Evolutionary conservation across 2,797 vertebrate species (phyloP).

Genomic region (Taeniopygia guttata): DNA sequence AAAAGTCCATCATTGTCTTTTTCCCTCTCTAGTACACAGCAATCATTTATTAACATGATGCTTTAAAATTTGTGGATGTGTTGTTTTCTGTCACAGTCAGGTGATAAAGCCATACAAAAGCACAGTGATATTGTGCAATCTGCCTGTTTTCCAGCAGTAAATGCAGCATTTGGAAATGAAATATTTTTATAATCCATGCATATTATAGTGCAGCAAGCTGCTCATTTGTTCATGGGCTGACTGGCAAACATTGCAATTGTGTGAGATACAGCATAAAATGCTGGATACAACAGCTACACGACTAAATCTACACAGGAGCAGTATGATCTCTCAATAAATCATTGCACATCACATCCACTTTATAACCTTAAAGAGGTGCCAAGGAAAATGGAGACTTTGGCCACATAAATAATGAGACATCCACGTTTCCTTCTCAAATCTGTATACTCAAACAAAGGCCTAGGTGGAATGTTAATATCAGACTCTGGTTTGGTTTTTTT

Average conservation of each 20-base stretch:
- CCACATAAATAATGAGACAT: not conserved
- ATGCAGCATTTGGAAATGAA: not conserved
- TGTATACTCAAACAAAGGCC: not conserved
- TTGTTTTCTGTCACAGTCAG: not conserved
- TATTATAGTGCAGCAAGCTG: not conserved
- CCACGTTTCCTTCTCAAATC: not conserved
- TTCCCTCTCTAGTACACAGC: accelerated
- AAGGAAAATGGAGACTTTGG: not conserved
- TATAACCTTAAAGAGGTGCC: not conserved
- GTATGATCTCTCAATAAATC: not conserved
- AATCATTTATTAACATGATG: not conserved
- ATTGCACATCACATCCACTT: not conserved
- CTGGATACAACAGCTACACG: not conserved
- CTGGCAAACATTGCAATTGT: not conserved
- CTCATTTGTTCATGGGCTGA: not conserved
- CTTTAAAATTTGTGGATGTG: not conserved
- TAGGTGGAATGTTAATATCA: not conserved
- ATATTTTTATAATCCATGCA: not conserved
- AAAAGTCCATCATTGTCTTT: not conserved
- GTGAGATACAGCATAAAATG: not conserved
- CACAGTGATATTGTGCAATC: not conserved
- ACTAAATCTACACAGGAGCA: not conserved
- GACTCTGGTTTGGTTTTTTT: not conserved
- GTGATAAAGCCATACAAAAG: not conserved
- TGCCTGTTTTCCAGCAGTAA: not conserved